Evolutionary conservation across 2,888 invertebrate species (phyloP).

Genomic region (Athalia rosae): DNA sequence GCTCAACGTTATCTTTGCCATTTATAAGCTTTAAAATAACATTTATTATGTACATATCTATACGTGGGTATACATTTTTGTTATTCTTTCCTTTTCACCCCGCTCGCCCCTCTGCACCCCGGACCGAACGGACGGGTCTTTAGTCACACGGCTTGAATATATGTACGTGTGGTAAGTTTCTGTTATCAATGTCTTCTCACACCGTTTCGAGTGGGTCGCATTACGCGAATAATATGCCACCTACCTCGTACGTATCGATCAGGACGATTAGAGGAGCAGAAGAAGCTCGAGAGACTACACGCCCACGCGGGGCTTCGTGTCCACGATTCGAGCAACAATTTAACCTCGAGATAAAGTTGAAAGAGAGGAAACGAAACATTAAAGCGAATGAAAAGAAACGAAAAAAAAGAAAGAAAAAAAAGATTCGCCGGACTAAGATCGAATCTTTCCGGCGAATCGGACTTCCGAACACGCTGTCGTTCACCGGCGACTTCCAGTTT

Average conservation of each 20-base stretch:
- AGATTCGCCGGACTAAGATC: too few species aligned
- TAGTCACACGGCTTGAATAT: conserved; percentile 36
- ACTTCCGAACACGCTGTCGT: too few species aligned
- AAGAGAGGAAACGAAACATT: too few species aligned
- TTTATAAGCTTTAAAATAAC: conserved; percentile 39
- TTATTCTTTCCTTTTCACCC: not conserved
- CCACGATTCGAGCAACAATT: not conserved
- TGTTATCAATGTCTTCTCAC: conserved; percentile 25
- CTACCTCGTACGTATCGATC: not conserved
- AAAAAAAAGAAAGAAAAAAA: too few species aligned
- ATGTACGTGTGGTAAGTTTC: conserved; percentile 1
- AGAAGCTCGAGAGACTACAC: not conserved
- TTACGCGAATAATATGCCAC: not conserved
- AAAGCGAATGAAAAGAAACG: too few species aligned
- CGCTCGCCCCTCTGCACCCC: not conserved
- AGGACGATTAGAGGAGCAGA: conserved; percentile 14
- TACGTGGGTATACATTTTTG: not conserved
- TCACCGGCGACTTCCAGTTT: too few species aligned
- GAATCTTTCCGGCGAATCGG: too few species aligned
- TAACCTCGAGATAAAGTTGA: not conserved
- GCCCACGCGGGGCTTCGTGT: not conserved
- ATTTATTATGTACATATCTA: not conserved
- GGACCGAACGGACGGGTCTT: conserved; percentile 25
- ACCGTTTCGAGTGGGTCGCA: conserved; percentile 24
- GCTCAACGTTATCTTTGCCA: conserved; percentile 36